phyloP scores from a whole-genome alignment of 2,888 invertebrate species.

The Polydesmus complanatus region DNA sequence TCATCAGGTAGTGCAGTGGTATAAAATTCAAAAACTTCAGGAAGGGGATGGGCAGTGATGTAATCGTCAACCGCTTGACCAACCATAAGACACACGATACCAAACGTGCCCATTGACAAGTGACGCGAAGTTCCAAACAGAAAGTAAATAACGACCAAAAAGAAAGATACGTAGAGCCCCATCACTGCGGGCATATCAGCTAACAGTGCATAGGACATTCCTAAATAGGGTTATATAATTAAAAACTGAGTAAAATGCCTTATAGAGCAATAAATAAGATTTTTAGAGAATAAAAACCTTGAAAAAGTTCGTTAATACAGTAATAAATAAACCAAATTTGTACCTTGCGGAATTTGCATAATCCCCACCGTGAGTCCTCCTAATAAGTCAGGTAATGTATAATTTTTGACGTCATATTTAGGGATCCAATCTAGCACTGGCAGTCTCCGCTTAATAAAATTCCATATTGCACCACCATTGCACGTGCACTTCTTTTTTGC shows the following conservation, averaged over 20 bases:
- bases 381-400: conserved; percentile 11
- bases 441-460: conserved; percentile 5
- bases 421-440: conserved; percentile 14
- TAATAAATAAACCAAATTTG: too few species aligned
- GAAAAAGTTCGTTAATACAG: too few species aligned
- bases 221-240: too few species aligned
- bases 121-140: conserved; percentile 35
- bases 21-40: too few species aligned
- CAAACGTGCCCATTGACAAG: conserved; percentile 26
- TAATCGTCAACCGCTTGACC: conserved; percentile 19
- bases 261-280: too few species aligned
- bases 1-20: too few species aligned
- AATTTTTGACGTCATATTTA: conserved; percentile 8
- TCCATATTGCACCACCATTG: not conserved
- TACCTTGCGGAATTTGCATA: conserved; percentile 19
- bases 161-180: conserved; percentile 35
- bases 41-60: conserved; percentile 11
- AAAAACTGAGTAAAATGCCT: too few species aligned
- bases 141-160: conserved; percentile 34
- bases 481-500: conserved; percentile 2
- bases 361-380: conserved; percentile 18
- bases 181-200: conserved; percentile 32
- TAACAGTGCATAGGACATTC: conserved; percentile 35
- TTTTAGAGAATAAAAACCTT: too few species aligned
- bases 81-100: conserved; percentile 8